A percentile compares a stretch with the other conserved stretches of the same genome.
phyloP scores from a whole-genome alignment of 2,113 vertebrate species.

The Amazona guildingii region DNA sequence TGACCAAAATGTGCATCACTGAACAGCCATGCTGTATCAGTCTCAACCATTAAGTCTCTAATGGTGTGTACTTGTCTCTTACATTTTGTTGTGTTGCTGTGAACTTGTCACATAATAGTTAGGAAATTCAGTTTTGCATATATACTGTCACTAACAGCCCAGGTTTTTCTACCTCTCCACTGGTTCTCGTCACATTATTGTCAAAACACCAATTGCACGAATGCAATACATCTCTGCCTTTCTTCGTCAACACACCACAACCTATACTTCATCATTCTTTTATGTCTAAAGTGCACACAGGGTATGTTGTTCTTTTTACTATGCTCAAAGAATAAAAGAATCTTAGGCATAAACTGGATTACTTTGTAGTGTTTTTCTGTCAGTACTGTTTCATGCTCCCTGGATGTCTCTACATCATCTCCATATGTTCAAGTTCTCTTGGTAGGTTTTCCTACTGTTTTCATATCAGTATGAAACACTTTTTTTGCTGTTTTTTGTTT shows the following conservation, averaged over 20 bases:
- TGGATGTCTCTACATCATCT: neutral
- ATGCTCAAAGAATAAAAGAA: neutral
- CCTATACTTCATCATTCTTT: neutral
- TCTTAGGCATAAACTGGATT: neutral
- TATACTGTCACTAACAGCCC: slow-evolving; percentile 47
- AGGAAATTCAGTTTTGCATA: neutral
- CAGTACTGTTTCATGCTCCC: neutral
- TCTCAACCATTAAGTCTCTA: neutral
- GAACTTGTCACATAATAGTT: slow-evolving; percentile 56
- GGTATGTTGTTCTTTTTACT: neutral
- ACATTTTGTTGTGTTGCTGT: neutral
- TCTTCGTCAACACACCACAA: neutral
- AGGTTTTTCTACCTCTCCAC: slow-evolving; percentile 18
- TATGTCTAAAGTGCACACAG: neutral
- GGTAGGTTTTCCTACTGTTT: neutral
- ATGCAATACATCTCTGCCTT: neutral
- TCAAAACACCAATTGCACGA: neutral
- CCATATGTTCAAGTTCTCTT: neutral
- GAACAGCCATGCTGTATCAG: neutral
- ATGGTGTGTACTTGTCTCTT: neutral
- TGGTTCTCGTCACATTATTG: slow-evolving; percentile 10
- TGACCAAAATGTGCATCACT: neutral
- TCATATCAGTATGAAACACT: neutral
- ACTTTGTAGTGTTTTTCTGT: neutral
- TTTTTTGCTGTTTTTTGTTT: rapidly evolving